Percentiles rank a stretch among this genome's conserved stretches.
phyloP scores from a whole-genome alignment of 2,113 vertebrate species.

The Amblyopsis rosae region DNA sequence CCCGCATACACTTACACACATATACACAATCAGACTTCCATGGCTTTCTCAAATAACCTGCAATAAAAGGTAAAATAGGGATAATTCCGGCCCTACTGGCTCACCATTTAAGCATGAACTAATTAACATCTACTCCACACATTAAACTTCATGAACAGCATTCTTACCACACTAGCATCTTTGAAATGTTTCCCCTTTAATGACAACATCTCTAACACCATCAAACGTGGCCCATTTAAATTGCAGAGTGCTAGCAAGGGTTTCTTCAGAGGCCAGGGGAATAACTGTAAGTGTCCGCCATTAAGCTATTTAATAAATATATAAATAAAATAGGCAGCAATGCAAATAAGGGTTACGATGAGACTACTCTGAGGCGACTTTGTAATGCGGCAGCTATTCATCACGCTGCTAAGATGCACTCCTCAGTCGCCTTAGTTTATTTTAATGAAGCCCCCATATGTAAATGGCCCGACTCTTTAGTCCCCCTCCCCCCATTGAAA shows the following conservation, averaged over 20 bases:
- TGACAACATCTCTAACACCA: slow-evolving; percentile 68
- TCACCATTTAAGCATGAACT: slow-evolving; percentile 38
- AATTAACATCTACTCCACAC: slow-evolving; percentile 55
- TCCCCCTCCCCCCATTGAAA: slow-evolving; percentile 35
- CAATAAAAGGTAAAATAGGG: slow-evolving; percentile 4
- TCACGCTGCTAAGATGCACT: slow-evolving; percentile 94
- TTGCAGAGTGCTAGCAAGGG: slow-evolving; percentile 74
- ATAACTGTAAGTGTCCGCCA: slow-evolving; percentile 82
- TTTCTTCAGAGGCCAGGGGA: slow-evolving; percentile 72
- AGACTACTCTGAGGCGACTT: slow-evolving; percentile 91
- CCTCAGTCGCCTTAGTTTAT: slow-evolving; percentile 95
- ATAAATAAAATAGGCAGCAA: slow-evolving; percentile 75
- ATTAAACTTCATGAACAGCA: slow-evolving; percentile 32
- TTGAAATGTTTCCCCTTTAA: slow-evolving; percentile 21
- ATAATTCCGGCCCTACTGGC: slow-evolving; percentile 7
- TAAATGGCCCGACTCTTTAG: slow-evolving; percentile 98
- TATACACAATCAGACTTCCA: neutral
- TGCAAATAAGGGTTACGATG: slow-evolving; percentile 96
- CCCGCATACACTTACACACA: neutral
- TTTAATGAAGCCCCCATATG: slow-evolving; percentile 99
- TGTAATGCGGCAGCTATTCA: slow-evolving; percentile 96
- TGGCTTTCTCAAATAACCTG: neutral
- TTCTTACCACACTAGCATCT: slow-evolving; percentile 24
- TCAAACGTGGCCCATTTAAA: slow-evolving; percentile 75
- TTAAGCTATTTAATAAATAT: slow-evolving; percentile 79